Conservation (phyloP, 2,797 vertebrate genomes). For the Parauchenoglanis punctatus region DNA sequence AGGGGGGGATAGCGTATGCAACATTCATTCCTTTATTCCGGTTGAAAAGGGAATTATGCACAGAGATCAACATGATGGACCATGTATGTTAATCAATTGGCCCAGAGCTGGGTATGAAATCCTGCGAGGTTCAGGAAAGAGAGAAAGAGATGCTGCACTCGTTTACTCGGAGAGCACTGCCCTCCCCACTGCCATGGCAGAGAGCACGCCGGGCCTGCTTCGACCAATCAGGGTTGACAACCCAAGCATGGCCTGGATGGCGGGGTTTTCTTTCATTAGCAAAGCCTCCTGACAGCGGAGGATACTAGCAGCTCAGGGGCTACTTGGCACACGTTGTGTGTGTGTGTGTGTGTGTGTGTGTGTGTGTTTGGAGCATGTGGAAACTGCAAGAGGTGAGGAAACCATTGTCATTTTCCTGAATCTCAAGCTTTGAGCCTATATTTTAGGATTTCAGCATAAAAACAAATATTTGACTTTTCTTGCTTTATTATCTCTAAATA, state of each 20-base stretch:
- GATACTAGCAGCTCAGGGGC: slow-evolving; percentile 21
- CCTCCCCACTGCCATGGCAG: slow-evolving; percentile 26
- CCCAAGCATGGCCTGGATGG: slow-evolving; percentile 37
- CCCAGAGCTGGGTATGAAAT: slow-evolving; percentile 35
- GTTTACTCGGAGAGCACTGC: slow-evolving; percentile 42
- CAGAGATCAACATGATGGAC: slow-evolving; percentile 41
- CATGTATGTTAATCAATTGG: slow-evolving; percentile 39
- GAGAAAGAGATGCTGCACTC: slow-evolving; percentile 36
- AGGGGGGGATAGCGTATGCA: slow-evolving; percentile 23
- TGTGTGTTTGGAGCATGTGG: slow-evolving; percentile 7
- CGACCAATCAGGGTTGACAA: slow-evolving; percentile 41
- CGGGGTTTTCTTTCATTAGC: slow-evolving; percentile 24
- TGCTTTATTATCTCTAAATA: not conserved
- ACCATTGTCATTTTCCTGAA: not conserved
- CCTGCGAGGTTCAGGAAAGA: slow-evolving; percentile 12
- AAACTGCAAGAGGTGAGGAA: not conserved
- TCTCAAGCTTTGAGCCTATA: not conserved
- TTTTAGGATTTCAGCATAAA: not conserved
- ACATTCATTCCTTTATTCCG: slow-evolving; percentile 46
- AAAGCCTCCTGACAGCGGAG: slow-evolving; percentile 25
- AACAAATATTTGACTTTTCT: not conserved
- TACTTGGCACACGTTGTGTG: slow-evolving; percentile 1
- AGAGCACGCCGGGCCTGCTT: slow-evolving; percentile 24
- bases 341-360: slow-evolving; percentile 13
- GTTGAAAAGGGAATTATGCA: slow-evolving; percentile 33